Base-by-base conservation (phyloP, 2,797 vertebrate genomes). In the Leuciscus waleckii region DNA sequence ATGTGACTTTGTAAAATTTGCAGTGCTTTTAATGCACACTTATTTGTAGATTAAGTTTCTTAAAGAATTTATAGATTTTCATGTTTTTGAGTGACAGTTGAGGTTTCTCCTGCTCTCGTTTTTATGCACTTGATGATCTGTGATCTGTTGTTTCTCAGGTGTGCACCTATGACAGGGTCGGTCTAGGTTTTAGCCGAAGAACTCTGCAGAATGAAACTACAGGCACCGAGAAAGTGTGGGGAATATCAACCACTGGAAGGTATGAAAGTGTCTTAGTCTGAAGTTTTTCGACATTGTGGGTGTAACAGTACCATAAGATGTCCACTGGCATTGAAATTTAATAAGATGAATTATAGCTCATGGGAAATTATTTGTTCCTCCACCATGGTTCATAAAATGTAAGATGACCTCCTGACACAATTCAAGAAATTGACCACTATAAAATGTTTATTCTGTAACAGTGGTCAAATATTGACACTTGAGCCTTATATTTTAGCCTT, bases 101-200 rank as follows among this genome's bases (percentile, higher is more conserved):
- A 56, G 49, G 51, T 56, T 17, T 77, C 13, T 58, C 2, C 11
- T 39, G 51, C 23, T 77, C 51, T 77, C 13, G 16, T 39, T 77
- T 77, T n/a, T 3, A 16, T 54, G 73, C 29, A 35, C 29, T 35
- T 75, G 10, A 37, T 54, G 6, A 37, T 56, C 29, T 76, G 46
- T 75, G 73, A 39, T 77, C 51, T 39, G 51, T 71, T 16, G 39
- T 75, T 56, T 70, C n/a, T 43, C 86, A 96, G 95, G 95, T 96
- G 49, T 96, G 95, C 46, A 89, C 93, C 67, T 96, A 95, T 89
- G 95, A 96, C 91, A 91, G 96, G 84, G 94, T 93, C 82, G 95
- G 95, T 68, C 89, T 96, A 75, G 96, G 96, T 71, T 96, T 96
- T 88, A 96, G 95, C 91, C 94, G 92, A 87, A 91, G 93, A 84